phyloP scores from a whole-genome alignment of 2,113 vertebrate species.

The Melospiza melodia region DNA sequence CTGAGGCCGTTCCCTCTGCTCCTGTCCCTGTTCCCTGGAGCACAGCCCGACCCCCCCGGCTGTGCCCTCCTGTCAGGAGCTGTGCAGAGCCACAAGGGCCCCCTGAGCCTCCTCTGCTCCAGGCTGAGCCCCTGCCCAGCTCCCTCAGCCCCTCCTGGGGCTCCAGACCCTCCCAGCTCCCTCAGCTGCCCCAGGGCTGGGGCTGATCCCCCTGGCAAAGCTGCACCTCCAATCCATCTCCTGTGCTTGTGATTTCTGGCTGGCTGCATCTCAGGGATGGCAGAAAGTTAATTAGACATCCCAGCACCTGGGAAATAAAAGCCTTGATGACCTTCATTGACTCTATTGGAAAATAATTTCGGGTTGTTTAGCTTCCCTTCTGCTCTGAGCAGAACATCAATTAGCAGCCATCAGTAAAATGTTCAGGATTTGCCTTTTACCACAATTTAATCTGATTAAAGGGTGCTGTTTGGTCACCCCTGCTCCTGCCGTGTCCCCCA shows the following conservation, averaged over 20 bases:
- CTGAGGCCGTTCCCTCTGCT: too few species aligned
- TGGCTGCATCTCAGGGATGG: constrained; percentile 1
- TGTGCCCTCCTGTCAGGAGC: too few species aligned
- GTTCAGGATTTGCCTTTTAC: background rate
- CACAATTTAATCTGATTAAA: background rate
- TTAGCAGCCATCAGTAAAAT: background rate
- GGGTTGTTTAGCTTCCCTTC: constrained; percentile 20
- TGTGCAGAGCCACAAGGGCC: too few species aligned
- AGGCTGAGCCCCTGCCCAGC: background rate
- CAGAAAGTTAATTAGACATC: constrained; percentile 43
- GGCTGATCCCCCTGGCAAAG: background rate
- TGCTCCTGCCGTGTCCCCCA: background rate
- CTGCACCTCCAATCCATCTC: background rate
- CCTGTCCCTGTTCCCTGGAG: too few species aligned
- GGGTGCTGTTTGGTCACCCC: background rate
- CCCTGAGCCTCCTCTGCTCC: too few species aligned
- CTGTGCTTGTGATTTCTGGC: background rate
- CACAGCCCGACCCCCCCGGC: too few species aligned
- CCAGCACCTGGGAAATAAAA: constrained; percentile 39
- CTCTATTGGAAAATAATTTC: constrained; percentile 42
- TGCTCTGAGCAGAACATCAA: constrained; percentile 6
- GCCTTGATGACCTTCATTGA: constrained; percentile 49
- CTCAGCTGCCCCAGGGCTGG: background rate
- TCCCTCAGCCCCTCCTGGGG: too few species aligned
- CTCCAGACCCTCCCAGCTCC: too few species aligned